Conservation (phyloP, 2,888 invertebrate species). For the Dasysyrphus albostriatus region DNA sequence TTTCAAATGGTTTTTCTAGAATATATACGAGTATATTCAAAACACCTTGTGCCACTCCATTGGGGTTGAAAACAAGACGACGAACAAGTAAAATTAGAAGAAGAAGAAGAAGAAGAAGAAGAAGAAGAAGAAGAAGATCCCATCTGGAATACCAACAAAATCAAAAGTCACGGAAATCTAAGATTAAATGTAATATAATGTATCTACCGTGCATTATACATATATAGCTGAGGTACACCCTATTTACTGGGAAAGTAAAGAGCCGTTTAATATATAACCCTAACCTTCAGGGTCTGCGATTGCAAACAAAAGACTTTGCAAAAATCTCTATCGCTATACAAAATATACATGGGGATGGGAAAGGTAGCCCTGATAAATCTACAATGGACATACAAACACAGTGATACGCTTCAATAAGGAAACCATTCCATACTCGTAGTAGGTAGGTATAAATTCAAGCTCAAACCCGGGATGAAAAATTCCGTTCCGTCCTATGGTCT, state of each 20-base stretch:
- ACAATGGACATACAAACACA: slow-evolving; percentile 73
- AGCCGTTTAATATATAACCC: slow-evolving; percentile 61
- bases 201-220: neutral
- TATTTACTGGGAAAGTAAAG: slow-evolving; percentile 54
- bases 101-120: neutral
- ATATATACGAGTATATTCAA: neutral
- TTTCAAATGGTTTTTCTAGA: slow-evolving; percentile 10
- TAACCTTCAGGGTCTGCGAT: slow-evolving; percentile 70
- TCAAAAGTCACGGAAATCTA: slow-evolving; percentile 67
- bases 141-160: slow-evolving; percentile 40
- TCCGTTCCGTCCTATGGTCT: slow-evolving; percentile 17
- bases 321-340: neutral
- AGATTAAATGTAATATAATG: slow-evolving; percentile 30
- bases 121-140: neutral
- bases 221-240: slow-evolving; percentile 37
- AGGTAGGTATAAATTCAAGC: slow-evolving; percentile 32
- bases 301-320: slow-evolving; percentile 62
- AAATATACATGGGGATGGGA: neutral
- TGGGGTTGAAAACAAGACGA: slow-evolving; percentile 32
- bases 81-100: neutral
- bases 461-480: slow-evolving; percentile 53
- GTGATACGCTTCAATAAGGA: slow-evolving; percentile 72
- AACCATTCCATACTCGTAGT: slow-evolving; percentile 32
- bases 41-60: slow-evolving; percentile 28
- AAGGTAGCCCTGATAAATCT: slow-evolving; percentile 38